These are phyloP conservation scores for Dendrolimus punctatus DNA, from an alignment of 1,140 invertebrate species.

Conservation along the genomic window DNA sequence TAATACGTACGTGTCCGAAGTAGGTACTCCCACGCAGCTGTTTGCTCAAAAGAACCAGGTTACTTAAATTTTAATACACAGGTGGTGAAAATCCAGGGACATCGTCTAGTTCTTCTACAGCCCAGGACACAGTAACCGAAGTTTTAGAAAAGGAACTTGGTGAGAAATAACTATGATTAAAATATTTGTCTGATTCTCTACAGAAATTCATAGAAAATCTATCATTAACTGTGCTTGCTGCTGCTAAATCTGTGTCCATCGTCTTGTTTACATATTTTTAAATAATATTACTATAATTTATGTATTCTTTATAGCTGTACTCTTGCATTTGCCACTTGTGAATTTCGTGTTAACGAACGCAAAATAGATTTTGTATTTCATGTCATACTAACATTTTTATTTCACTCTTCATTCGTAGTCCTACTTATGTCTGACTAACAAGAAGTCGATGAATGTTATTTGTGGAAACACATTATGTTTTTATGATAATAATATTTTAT, in stretches of 20 bases:
- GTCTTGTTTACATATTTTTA: too few species aligned
- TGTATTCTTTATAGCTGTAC: neutral
- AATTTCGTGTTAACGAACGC: neutral
- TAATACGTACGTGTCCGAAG: too few species aligned
- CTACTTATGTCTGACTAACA: too few species aligned
- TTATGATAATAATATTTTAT: neutral
- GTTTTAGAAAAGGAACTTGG: constrained; percentile 53
- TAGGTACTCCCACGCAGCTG: too few species aligned
- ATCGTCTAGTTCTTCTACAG: constrained; percentile 24
- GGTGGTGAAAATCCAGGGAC: constrained; percentile 50
- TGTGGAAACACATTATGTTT: too few species aligned
- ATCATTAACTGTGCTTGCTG: neutral
- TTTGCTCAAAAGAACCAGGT: constrained; percentile 1
- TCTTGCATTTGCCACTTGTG: neutral
- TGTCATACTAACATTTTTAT: too few species aligned
- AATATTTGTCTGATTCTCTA: neutral
- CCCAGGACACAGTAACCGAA: constrained; percentile 28
- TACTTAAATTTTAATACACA: constrained; percentile 18
- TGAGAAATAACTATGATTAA: constrained; percentile 25
- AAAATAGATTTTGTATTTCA: neutral
- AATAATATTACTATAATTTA: too few species aligned
- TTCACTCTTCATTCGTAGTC: too few species aligned
- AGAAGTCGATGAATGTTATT: too few species aligned
- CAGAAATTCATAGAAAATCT: neutral
- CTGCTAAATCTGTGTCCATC: constrained; percentile 1